Evolutionary conservation across 2,113 vertebrate genomes (phyloP).

Genomic region (Entosphenus tridentatus): DNA sequence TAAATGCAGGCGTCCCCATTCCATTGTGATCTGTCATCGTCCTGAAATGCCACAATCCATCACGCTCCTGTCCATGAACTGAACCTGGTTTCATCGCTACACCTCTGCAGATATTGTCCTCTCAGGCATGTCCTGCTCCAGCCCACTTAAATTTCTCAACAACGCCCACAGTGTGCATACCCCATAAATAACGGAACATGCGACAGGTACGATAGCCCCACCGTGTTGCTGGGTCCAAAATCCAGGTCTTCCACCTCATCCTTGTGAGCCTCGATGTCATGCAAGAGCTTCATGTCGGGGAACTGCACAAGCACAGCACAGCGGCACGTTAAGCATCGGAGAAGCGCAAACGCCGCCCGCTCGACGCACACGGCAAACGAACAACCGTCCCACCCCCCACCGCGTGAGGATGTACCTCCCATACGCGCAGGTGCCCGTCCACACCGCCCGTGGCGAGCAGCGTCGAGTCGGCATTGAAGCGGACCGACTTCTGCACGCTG

Average conservation of each 20-base stretch:
- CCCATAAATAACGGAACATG: no score
- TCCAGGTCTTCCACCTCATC: conserved; percentile 66
- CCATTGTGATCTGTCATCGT: no score
- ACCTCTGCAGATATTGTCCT: no score
- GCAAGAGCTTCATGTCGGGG: conserved; percentile 49
- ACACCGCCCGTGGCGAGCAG: conserved; percentile 57
- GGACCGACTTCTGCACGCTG: conserved; percentile 53
- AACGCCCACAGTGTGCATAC: no score
- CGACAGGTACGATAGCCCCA: conserved; percentile 13
- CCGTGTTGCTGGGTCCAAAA: conserved; percentile 54
- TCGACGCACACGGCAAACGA: not conserved
- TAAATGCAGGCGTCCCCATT: no score
- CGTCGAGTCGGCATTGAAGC: conserved; percentile 39
- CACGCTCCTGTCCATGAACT: no score
- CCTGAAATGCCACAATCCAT: no score
- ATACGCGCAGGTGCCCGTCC: conserved; percentile 48
- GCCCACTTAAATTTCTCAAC: no score
- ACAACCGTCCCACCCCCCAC: not conserved
- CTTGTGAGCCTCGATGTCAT: conserved; percentile 60
- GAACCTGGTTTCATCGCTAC: no score
- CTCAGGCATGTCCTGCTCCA: no score
- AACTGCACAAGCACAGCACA: conserved; percentile 25
- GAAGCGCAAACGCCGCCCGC: no score
- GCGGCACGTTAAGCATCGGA: no score
- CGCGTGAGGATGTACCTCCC: conserved; percentile 36